Conservation (phyloP, 2,797 vertebrate genomes). For the Capromys pilorides region DNA sequence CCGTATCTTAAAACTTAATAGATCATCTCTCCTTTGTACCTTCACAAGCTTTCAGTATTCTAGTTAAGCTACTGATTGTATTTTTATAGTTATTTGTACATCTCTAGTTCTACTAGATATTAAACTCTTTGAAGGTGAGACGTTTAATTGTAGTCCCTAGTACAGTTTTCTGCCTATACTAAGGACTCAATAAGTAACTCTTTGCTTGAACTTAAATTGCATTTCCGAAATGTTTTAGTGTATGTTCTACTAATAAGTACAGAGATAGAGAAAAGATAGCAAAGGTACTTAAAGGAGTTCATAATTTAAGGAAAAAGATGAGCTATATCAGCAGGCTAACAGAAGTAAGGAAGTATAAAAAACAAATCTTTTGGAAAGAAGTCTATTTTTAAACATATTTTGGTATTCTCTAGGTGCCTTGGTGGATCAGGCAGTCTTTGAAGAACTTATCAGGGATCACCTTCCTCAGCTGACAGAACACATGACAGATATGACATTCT, state of each 20-base stretch:
- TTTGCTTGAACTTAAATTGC: constrained; percentile 40
- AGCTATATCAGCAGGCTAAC: constrained; percentile 39
- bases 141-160: constrained; percentile 7
- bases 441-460: constrained; percentile 95
- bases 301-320: constrained; percentile 46
- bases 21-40: constrained; percentile 30
- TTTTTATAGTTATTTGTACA: constrained; percentile 23
- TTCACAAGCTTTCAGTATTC: constrained; percentile 7
- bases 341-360: neutral
- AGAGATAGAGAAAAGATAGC: constrained; percentile 35
- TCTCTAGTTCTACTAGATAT: constrained; percentile 36
- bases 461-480: constrained; percentile 96
- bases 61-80: constrained; percentile 19
- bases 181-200: constrained; percentile 33
- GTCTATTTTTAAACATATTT: constrained; percentile 48
- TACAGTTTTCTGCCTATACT: constrained; percentile 31
- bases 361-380: constrained; percentile 45
- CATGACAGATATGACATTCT: constrained; percentile 97
- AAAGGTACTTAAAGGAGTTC: constrained; percentile 26
- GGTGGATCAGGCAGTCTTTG: constrained; percentile 99
- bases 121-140: constrained; percentile 51
- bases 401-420: constrained; percentile 90
- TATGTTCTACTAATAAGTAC: constrained; percentile 41
- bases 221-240: constrained; percentile 50
- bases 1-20: no score